Evolutionary conservation across 1,140 invertebrate species (phyloP).

Genomic region (Hylyphantes graminicola): DNA sequence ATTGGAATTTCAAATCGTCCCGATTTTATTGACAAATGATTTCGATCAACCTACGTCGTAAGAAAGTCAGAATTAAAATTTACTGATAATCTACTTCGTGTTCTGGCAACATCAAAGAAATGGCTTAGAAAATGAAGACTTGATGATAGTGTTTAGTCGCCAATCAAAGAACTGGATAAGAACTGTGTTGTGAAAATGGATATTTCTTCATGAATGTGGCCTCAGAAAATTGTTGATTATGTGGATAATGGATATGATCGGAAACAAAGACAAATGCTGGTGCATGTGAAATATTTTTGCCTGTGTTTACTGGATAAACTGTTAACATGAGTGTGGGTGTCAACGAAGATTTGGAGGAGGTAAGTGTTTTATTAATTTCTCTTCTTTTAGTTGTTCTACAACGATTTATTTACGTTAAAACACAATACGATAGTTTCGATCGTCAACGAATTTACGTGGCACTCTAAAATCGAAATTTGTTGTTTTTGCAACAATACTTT

Average conservation of each 20-base stretch:
- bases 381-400: no score
- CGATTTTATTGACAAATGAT: conserved; percentile 34
- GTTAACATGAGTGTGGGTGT: conserved; percentile 58
- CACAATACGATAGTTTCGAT: no score
- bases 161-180: no score
- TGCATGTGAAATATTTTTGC: neutral
- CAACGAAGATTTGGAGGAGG: conserved; percentile 59
- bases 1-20: neutral
- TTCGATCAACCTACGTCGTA: conserved; percentile 15
- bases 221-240: neutral
- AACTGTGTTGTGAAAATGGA: no score
- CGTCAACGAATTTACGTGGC: no score
- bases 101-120: no score
- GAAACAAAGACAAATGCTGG: neutral
- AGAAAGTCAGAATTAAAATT: conserved; percentile 34
- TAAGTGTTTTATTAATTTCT: conserved; percentile 15
- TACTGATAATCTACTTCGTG: neutral
- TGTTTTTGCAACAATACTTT: no score
- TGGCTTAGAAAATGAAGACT: no score
- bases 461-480: no score
- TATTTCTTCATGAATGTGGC: no score
- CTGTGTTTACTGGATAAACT: conserved; percentile 40
- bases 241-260: conserved; percentile 1
- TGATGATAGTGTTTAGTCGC: no score
- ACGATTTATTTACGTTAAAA: no score